Conservation (phyloP, 2,888 invertebrate species). For the Chloroclysta siterata region DNA sequence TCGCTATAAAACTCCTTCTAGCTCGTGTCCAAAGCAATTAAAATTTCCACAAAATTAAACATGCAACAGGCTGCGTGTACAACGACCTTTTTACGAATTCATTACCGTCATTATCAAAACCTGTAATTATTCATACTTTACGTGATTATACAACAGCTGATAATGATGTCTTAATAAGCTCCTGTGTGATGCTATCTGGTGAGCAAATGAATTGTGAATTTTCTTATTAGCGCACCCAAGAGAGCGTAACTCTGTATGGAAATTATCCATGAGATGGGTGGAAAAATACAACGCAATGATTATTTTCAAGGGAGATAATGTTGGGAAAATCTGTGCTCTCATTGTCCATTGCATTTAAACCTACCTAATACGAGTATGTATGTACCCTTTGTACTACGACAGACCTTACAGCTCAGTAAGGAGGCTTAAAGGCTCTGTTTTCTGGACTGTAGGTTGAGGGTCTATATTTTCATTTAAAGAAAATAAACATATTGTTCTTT, state of each 20-base stretch:
- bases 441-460: too few species aligned
- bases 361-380: too few species aligned
- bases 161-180: constrained; percentile 65
- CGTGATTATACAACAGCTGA: constrained; percentile 63
- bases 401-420: too few species aligned
- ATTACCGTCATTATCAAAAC: constrained; percentile 52
- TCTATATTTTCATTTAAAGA: too few species aligned
- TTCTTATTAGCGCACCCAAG: constrained; percentile 64
- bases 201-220: constrained; percentile 70
- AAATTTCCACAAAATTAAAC: constrained; percentile 46
- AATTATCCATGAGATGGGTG: constrained; percentile 36
- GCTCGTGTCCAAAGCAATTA: constrained; percentile 41
- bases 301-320: constrained; percentile 27
- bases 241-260: constrained; percentile 59
- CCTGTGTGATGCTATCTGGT: constrained; percentile 58
- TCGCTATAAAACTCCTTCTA: constrained; percentile 37
- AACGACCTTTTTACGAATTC: constrained; percentile 46
- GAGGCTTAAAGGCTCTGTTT: too few species aligned
- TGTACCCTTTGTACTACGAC: too few species aligned
- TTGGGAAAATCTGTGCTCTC: neutral
- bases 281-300: constrained; percentile 28
- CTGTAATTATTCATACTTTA: constrained; percentile 56
- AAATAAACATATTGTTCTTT: too few species aligned
- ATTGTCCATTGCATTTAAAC: too few species aligned
- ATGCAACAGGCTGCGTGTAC: constrained; percentile 44